These are phyloP conservation scores for Podarcis raffonei DNA, from an alignment of 2,113 vertebrate genomes.

Conservation along the genomic window DNA sequence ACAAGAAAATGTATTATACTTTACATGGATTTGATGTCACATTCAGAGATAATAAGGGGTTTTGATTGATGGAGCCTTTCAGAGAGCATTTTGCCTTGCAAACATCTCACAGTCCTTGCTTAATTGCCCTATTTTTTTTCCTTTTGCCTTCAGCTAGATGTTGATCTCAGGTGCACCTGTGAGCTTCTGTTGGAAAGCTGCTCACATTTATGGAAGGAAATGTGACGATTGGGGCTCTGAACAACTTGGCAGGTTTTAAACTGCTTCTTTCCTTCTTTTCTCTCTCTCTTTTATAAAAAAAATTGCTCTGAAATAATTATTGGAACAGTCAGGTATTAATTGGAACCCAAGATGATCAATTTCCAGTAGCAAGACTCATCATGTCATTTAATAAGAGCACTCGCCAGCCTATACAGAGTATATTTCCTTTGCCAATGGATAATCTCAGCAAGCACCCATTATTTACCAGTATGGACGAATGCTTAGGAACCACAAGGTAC, in stretches of 20 bases:
- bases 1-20: conserved; percentile 49
- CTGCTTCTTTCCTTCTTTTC: not conserved
- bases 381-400: not conserved
- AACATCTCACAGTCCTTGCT: conserved; percentile 27
- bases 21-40: conserved; percentile 32
- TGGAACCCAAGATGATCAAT: not conserved
- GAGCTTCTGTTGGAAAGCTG: conserved; percentile 30
- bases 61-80: conserved; percentile 50
- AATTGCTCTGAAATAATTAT: not conserved
- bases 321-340: not conserved
- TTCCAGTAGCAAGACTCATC: not conserved
- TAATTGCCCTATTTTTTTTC: conserved; percentile 55
- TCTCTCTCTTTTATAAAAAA: not conserved
- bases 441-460: no score
- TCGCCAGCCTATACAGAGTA: not conserved
- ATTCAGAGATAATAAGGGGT: not conserved
- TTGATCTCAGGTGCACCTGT: conserved; percentile 47
- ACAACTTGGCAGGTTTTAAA: not conserved
- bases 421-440: not conserved
- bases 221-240: not conserved
- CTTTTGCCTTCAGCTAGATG: conserved; percentile 47
- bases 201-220: conserved; percentile 31
- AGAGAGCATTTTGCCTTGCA: conserved; percentile 41
- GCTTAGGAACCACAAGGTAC: no score
- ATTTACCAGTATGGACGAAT: no score